Evolutionary conservation across 2,797 vertebrate species (phyloP).

Genomic region (Epinephelus coioides): DNA sequence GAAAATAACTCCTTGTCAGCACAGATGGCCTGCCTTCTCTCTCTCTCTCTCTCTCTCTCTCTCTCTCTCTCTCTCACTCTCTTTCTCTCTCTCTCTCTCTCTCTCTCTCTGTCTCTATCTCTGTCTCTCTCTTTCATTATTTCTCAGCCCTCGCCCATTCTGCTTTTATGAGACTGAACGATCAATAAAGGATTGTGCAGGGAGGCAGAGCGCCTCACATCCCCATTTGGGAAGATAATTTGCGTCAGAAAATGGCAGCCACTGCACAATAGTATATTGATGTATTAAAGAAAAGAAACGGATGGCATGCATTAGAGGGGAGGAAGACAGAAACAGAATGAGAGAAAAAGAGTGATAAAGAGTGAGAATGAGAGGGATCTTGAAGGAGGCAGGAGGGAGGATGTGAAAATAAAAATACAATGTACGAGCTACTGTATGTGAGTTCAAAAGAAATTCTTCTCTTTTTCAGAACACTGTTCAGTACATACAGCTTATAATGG

Average conservation of each 20-base stretch:
- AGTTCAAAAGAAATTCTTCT: conserved; percentile 3
- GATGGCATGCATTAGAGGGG: conserved; percentile 67
- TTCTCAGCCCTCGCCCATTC: conserved; percentile 54
- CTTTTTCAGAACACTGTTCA: background rate
- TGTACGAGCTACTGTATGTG: background rate
- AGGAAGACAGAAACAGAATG: conserved; percentile 43
- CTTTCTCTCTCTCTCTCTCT: conserved; percentile 40
- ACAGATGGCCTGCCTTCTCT: conserved; percentile 63
- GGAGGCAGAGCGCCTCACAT: conserved; percentile 83
- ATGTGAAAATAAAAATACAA: conserved; percentile 24
- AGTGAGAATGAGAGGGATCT: conserved; percentile 20
- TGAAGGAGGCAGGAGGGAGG: conserved; percentile 1
- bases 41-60: conserved; percentile 49
- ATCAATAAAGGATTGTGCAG: conserved; percentile 93
- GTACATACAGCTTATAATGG: background rate
- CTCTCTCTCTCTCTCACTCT: conserved; percentile 33
- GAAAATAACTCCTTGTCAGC: conserved; percentile 91
- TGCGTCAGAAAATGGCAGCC: conserved; percentile 85
- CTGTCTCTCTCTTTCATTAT: conserved; percentile 60
- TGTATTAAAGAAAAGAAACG: conserved; percentile 85
- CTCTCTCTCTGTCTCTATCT: conserved; percentile 33
- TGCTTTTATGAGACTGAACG: conserved; percentile 90
- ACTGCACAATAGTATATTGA: conserved; percentile 86
- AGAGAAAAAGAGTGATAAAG: conserved; percentile 26
- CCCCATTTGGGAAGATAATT: conserved; percentile 89